Conservation (phyloP, 64 coral and sea anemone genomes). For the Actinia tenebrosa region DNA sequence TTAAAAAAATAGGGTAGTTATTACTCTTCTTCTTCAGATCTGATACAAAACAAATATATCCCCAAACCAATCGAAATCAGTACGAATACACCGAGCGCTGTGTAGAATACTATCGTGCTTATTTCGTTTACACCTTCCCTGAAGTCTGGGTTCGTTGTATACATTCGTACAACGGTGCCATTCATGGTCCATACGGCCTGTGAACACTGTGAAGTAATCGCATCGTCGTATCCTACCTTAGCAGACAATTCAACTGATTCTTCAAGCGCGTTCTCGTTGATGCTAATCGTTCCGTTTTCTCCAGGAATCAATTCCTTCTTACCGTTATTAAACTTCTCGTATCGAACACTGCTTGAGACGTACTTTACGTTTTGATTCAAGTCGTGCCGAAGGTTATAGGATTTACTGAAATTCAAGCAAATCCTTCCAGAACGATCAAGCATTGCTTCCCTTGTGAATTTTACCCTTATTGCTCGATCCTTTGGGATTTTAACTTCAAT, state of each 20-base stretch:
- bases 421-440: not conserved
- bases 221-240: constrained; percentile 3
- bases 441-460: not conserved
- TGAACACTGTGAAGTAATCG: constrained; percentile 1
- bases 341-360: not conserved
- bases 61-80: not conserved
- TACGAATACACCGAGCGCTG: not conserved
- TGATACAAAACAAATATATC: not conserved
- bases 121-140: not conserved
- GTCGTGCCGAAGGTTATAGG: not conserved
- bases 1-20: not conserved
- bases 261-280: not conserved
- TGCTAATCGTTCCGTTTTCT: not conserved
- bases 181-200: not conserved
- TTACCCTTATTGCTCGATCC: not conserved
- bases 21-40: not conserved
- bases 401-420: not conserved
- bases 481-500: not conserved
- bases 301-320: not conserved
- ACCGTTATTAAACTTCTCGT: not conserved
- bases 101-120: not conserved
- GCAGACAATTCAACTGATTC: constrained; percentile 14
- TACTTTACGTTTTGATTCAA: not conserved
- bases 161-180: constrained; percentile 28
- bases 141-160: constrained; percentile 23